Conservation (phyloP, 2,797 vertebrate species). For the Pitangus sulphuratus region DNA sequence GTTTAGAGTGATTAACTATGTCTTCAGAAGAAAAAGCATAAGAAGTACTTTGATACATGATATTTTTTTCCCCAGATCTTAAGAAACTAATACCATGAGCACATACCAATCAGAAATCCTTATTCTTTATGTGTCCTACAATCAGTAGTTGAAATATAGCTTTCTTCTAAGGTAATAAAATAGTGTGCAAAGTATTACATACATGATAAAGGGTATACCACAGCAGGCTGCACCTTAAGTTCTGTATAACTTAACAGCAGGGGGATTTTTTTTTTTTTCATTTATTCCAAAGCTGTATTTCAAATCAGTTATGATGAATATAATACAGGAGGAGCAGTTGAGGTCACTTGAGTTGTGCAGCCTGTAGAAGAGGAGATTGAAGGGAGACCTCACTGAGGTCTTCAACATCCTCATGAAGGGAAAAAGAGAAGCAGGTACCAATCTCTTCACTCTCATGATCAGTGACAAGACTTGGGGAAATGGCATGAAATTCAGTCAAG, state of each 20-base stretch:
- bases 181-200: not conserved
- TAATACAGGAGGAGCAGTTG: not conserved
- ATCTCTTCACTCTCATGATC: not conserved
- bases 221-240: not conserved
- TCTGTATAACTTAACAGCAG: not conserved
- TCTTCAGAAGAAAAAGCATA: not conserved
- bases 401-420: not conserved
- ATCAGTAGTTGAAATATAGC: not conserved
- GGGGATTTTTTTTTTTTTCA: not conserved
- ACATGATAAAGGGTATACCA: not conserved
- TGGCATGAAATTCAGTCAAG: not conserved
- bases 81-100: not conserved
- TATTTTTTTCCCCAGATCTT: not conserved
- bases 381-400: not conserved
- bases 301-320: not conserved
- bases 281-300: not conserved
- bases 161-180: not conserved
- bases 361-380: not conserved
- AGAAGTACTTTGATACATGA: not conserved
- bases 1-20: not conserved
- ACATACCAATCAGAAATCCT: not conserved
- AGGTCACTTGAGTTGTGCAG: not conserved
- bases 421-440: not conserved
- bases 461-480: rapidly evolving
- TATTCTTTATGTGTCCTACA: not conserved